These are phyloP conservation scores for Knipowitschia caucasica DNA, from an alignment of 2,797 vertebrate genomes.

Conservation along the genomic window DNA sequence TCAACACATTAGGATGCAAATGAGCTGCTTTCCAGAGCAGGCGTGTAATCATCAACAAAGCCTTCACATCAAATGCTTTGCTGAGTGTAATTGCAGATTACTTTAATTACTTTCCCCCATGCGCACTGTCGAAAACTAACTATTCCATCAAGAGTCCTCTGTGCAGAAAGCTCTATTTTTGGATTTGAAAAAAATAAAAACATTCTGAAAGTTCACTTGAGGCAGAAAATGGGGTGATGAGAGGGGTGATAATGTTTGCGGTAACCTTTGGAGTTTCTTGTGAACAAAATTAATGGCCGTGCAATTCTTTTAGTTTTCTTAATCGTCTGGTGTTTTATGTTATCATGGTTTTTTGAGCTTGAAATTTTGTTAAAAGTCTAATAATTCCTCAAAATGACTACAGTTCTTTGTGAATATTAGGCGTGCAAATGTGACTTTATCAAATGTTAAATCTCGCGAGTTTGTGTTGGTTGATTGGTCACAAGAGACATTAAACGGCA, in stretches of 20 bases:
- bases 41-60: slow-evolving; percentile 43
- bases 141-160: slow-evolving; percentile 27
- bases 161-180: slow-evolving; percentile 3
- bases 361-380: no score
- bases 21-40: slow-evolving; percentile 32
- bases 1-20: slow-evolving; percentile 48
- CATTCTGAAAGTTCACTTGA: not conserved
- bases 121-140: slow-evolving; percentile 27
- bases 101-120: slow-evolving; percentile 43
- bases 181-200: not conserved
- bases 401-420: no score
- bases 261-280: not conserved
- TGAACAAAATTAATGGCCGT: no score
- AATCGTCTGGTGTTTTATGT: no score
- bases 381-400: no score
- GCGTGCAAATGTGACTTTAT: no score
- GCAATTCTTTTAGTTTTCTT: no score
- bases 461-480: no score
- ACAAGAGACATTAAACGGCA: no score
- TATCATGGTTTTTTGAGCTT: no score
- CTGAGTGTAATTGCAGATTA: slow-evolving; percentile 33
- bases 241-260: not conserved
- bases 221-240: not conserved
- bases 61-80: slow-evolving; percentile 46
- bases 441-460: no score